Percentiles rank a stretch among this genome's conserved stretches.
These are phyloP conservation scores for Neoascia interrupta DNA, from an alignment of 2,888 invertebrate genomes.

Conservation along the genomic window DNA sequence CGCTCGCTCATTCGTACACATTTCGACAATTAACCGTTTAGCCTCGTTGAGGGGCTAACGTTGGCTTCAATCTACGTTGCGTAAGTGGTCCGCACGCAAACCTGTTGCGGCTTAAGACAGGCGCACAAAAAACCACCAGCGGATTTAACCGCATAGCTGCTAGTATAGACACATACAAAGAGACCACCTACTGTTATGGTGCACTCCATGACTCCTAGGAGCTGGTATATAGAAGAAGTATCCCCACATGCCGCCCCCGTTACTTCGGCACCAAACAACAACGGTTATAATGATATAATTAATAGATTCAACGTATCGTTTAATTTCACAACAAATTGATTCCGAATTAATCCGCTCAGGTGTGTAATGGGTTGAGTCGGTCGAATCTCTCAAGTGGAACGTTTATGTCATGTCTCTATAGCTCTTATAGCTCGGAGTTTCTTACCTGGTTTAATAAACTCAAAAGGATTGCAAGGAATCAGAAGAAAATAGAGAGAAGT, in stretches of 20 bases:
- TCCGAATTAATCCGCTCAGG: constrained; percentile 78
- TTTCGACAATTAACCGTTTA: constrained; percentile 67
- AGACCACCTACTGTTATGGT: constrained; percentile 62
- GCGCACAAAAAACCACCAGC: not conserved
- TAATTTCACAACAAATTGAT: constrained; percentile 77
- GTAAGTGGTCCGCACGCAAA: constrained; percentile 56
- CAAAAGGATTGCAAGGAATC: too few relatives aligned
- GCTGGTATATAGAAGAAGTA: constrained; percentile 7
- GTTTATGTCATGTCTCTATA: too few relatives aligned
- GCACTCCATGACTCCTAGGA: constrained; percentile 56
- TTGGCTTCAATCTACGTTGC: constrained; percentile 31
- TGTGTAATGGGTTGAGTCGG: constrained; percentile 73
- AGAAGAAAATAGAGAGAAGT: too few relatives aligned
- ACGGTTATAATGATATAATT: constrained; percentile 74
- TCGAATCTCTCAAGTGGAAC: constrained; percentile 62
- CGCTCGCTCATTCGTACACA: constrained; percentile 55
- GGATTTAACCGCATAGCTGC: constrained; percentile 30
- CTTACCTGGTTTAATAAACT: too few relatives aligned
- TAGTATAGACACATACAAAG: constrained; percentile 15
- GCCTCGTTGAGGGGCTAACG: constrained; percentile 31
- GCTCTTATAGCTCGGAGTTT: too few relatives aligned
- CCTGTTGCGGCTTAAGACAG: constrained; percentile 54
- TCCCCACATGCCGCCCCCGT: not conserved
- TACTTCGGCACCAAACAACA: constrained; percentile 33
- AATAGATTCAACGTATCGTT: constrained; percentile 78